Evolutionary conservation across 2,113 vertebrate species (phyloP).

Genomic region (Triplophysa rosa): DNA sequence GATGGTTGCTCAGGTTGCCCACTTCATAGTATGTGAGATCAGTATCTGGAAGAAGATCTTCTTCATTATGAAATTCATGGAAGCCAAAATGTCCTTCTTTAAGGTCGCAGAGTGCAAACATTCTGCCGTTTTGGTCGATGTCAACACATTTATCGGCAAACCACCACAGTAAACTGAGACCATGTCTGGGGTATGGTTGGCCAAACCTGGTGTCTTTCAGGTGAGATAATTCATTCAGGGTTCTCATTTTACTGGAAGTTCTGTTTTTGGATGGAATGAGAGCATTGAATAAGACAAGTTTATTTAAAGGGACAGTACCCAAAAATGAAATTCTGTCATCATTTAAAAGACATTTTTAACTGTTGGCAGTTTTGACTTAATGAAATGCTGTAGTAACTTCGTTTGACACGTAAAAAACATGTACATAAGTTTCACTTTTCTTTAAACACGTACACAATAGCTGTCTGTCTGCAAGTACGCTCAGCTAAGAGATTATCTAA

Average conservation of each 20-base stretch:
- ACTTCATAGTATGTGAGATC: constrained; percentile 24
- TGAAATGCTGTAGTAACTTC: too few relatives aligned
- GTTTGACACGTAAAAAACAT: too few relatives aligned
- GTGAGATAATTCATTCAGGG: constrained; percentile 40
- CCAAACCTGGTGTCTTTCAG: constrained; percentile 37
- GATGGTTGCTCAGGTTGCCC: constrained; percentile 27
- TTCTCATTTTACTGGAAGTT: not conserved
- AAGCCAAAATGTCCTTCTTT: constrained; percentile 18
- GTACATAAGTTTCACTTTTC: too few relatives aligned
- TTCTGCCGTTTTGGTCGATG: constrained; percentile 18
- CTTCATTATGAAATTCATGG: constrained; percentile 35
- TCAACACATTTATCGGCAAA: constrained; percentile 43
- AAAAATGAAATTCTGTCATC: too few relatives aligned
- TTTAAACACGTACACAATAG: too few relatives aligned
- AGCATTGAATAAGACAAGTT: not conserved
- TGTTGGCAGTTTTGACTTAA: too few relatives aligned
- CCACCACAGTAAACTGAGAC: constrained; percentile 52
- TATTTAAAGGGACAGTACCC: too few relatives aligned
- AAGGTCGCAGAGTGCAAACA: not conserved
- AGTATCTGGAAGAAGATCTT: not conserved
- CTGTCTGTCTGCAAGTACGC: too few relatives aligned
- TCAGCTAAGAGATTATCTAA: too few relatives aligned
- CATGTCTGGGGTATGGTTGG: constrained; percentile 48
- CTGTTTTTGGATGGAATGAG: not conserved
- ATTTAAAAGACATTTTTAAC: too few relatives aligned